phyloP scores from a whole-genome alignment of 2,888 invertebrate genomes.

The Zele albiditarsus region DNA sequence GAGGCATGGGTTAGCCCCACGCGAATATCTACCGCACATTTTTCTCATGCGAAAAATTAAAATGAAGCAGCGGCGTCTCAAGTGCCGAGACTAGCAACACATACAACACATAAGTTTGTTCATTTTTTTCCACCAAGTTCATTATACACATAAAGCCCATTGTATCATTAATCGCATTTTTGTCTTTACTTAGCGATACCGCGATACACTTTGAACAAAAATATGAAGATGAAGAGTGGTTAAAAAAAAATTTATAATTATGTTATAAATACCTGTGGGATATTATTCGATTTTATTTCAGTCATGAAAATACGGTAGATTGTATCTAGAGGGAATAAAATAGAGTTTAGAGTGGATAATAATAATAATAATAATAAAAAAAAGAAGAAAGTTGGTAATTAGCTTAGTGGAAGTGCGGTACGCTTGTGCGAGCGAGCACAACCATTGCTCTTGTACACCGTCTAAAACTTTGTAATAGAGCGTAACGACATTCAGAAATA shows the following conservation, averaged over 20 bases:
- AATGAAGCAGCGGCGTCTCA: background rate
- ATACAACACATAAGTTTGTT: background rate
- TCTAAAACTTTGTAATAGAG: conserved; percentile 10
- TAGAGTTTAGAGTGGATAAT: background rate
- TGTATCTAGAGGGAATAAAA: background rate
- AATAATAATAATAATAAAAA: background rate
- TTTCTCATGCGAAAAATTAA: background rate
- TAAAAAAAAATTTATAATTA: background rate
- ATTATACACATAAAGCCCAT: background rate
- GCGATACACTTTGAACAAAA: background rate
- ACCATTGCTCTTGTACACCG: background rate
- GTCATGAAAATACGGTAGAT: background rate
- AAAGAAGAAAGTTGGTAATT: conserved; percentile 16
- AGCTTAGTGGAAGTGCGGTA: conserved; percentile 7
- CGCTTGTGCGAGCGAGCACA: conserved; percentile 2
- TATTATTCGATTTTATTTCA: background rate
- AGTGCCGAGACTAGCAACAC: background rate
- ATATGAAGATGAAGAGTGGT: background rate
- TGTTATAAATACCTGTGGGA: background rate
- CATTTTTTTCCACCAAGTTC: background rate
- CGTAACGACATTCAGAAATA: background rate
- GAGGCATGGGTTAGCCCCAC: conserved; percentile 52
- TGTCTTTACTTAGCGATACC: background rate
- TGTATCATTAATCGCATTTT: too few relatives aligned
- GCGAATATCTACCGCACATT: conserved; percentile 44